phyloP scores from a whole-genome alignment of 2,113 vertebrate genomes.

The Elgaria multicarinata region DNA sequence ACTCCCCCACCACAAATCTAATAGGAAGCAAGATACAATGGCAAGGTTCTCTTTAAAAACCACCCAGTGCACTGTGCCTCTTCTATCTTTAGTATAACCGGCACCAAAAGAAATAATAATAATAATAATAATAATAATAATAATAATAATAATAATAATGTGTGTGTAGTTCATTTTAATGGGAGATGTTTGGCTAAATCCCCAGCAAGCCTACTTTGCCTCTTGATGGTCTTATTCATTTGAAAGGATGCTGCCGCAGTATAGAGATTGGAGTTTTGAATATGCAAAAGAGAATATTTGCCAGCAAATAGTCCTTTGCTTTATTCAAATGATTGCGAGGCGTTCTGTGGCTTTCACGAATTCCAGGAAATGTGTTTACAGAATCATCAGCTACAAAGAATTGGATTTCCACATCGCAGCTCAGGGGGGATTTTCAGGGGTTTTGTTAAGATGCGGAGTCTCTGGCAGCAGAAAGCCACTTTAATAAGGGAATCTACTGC shows the following conservation, averaged over 20 bases:
- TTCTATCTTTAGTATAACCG: accelerated
- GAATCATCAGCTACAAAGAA: conserved; percentile 74
- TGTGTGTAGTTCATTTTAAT: conserved; percentile 32
- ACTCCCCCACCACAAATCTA: neutral
- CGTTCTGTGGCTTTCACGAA: conserved; percentile 69
- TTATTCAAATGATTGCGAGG: conserved; percentile 71
- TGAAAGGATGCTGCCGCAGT: conserved; percentile 60
- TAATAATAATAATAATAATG: neutral
- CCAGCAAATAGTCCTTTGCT: conserved; percentile 69
- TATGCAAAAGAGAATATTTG: conserved; percentile 72
- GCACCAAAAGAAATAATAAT: neutral
- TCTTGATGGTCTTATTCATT: conserved; percentile 47
- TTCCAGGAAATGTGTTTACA: conserved; percentile 75
- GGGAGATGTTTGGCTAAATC: conserved; percentile 60
- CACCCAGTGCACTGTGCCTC: too few relatives aligned
- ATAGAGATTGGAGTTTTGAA: conserved; percentile 68
- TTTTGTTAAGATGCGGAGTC: conserved; percentile 52
- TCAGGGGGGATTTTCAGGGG: conserved; percentile 72
- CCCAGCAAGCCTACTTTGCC: conserved; percentile 41
- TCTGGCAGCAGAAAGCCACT: conserved; percentile 51
- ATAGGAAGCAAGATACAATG: accelerated
- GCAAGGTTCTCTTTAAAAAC: accelerated
- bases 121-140: neutral
- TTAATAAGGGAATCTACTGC: conserved; percentile 39
- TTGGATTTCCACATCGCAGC: conserved; percentile 66